A percentile compares a stretch with the other conserved stretches of the same genome.
Conservation (phyloP, 2,113 vertebrate species). For the Candoia aspera region DNA sequence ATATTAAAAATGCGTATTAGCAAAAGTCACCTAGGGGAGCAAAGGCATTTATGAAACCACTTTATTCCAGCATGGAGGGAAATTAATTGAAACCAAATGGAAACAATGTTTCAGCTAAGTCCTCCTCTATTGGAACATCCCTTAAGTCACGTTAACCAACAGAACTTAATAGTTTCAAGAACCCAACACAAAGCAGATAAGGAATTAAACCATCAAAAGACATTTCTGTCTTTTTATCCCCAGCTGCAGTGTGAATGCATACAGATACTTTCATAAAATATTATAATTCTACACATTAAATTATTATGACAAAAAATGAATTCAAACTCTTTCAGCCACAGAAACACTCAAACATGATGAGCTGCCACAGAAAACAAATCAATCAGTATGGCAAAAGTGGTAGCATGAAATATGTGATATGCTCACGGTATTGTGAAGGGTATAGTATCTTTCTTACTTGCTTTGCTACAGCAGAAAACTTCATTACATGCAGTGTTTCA, state of each 20-base stretch:
- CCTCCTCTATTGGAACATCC: too few species aligned
- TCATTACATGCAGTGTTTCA: conserved; percentile 89
- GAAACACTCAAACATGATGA: neutral
- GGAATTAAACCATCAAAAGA: too few species aligned
- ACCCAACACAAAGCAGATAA: too few species aligned
- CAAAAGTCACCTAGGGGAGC: neutral
- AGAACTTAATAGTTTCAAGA: too few species aligned
- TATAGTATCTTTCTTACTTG: conserved; percentile 70
- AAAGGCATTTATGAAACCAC: neutral
- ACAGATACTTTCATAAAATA: neutral
- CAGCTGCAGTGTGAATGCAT: neutral
- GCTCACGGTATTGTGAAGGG: neutral
- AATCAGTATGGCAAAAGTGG: neutral
- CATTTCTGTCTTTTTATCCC: neutral
- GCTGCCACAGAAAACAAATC: neutral
- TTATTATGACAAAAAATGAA: neutral
- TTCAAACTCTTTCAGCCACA: neutral
- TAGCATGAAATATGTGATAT: neutral
- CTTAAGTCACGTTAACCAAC: too few species aligned
- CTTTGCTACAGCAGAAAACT: conserved; percentile 88
- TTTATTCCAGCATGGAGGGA: neutral
- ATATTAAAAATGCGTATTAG: neutral
- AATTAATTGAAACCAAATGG: too few species aligned
- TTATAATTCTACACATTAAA: neutral
- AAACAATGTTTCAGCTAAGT: too few species aligned